These are phyloP conservation scores for Epinotia bilunana DNA, from an alignment of 2,888 invertebrate species.

Conservation along the genomic window DNA sequence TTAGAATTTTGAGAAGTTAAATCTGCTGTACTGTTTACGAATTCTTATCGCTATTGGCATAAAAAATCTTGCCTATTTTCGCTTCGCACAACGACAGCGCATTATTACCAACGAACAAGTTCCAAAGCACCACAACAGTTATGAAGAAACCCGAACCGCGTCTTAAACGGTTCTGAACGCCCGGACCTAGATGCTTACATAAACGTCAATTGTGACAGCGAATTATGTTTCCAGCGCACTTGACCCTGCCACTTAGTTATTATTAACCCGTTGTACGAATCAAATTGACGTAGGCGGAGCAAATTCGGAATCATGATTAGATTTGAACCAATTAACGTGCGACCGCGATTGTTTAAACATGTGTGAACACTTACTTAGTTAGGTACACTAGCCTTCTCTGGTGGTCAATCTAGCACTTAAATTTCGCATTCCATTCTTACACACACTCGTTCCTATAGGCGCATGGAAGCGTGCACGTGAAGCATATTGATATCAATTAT, in stretches of 20 bases:
- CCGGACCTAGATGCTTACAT: slow-evolving; percentile 48
- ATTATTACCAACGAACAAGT: background rate
- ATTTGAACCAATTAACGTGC: slow-evolving; percentile 47
- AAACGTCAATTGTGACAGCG: slow-evolving; percentile 49
- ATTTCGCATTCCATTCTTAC: background rate
- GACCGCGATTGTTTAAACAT: slow-evolving; percentile 23
- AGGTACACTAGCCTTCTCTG: background rate
- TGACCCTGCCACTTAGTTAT: slow-evolving; percentile 74
- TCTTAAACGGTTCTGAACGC: slow-evolving; percentile 39
- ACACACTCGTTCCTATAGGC: background rate
- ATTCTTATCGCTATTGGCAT: too few species aligned
- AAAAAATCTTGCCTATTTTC: too few species aligned
- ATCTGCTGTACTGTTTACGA: too few species aligned
- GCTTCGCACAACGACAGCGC: background rate
- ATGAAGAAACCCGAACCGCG: slow-evolving; percentile 12
- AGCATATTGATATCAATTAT: background rate
- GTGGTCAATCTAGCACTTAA: background rate
- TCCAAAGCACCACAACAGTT: background rate
- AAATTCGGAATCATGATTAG: slow-evolving; percentile 41
- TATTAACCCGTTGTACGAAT: slow-evolving; percentile 43
- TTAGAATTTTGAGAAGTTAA: too few species aligned
- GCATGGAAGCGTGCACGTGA: background rate
- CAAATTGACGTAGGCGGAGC: slow-evolving; percentile 42
- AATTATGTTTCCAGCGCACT: slow-evolving; percentile 73
- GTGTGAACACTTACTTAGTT: slow-evolving; percentile 16